Evolutionary conservation across 2,113 vertebrate species (phyloP).

Genomic region (Hystrix cristata): DNA sequence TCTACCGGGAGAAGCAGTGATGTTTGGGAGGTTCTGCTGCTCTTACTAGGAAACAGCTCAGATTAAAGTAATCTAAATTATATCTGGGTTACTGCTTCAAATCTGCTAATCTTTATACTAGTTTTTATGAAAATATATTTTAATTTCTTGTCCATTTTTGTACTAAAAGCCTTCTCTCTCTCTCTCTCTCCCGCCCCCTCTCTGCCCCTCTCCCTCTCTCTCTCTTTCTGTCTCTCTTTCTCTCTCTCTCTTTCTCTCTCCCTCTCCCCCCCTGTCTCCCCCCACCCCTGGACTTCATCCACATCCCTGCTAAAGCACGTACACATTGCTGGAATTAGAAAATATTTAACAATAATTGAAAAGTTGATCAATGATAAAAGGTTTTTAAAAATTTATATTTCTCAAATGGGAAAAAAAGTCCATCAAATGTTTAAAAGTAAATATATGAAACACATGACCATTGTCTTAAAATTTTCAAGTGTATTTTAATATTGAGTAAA

Average conservation of each 20-base stretch:
- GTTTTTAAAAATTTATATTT: neutral
- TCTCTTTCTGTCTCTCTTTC: accelerated
- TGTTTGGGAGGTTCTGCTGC: neutral
- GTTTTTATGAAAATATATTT: slow-evolving; percentile 5
- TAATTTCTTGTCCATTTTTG: neutral
- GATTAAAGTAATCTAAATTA: slow-evolving; percentile 29
- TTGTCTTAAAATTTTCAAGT: neutral
- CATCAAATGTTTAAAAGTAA: neutral
- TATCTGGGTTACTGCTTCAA: neutral
- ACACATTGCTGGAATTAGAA: neutral
- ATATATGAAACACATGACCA: neutral
- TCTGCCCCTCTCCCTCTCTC: no score
- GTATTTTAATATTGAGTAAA: neutral
- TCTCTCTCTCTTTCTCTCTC: no score
- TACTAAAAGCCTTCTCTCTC: neutral
- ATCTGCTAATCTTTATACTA: neutral
- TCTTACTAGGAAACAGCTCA: neutral
- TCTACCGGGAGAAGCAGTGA: neutral
- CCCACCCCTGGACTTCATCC: neutral
- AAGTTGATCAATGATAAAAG: neutral
- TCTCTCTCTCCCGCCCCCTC: no score
- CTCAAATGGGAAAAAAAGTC: neutral
- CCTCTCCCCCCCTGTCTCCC: no score
- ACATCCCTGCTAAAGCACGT: neutral
- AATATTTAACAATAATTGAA: neutral